Conservation (phyloP, 2,113 vertebrate species). For the Arothron firmamentum region DNA sequence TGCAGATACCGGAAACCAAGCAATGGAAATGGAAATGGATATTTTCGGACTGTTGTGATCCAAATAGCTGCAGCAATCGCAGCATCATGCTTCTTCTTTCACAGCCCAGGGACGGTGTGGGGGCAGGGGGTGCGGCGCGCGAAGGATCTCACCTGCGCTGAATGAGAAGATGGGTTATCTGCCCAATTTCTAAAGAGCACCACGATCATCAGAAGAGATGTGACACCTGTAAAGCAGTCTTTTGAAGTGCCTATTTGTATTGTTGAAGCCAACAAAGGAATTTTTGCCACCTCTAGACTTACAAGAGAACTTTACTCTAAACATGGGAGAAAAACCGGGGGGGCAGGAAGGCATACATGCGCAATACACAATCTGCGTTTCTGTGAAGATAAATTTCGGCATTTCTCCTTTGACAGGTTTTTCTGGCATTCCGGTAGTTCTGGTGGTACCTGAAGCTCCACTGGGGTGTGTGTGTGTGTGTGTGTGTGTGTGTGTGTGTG, state of each 20-base stretch:
- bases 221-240: slow-evolving; percentile 68
- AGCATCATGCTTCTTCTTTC: slow-evolving; percentile 31
- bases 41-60: background rate
- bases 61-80: slow-evolving; percentile 22
- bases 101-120: slow-evolving; percentile 15
- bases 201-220: slow-evolving; percentile 50
- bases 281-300: slow-evolving; percentile 68
- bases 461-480: too few species aligned
- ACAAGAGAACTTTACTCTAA: slow-evolving; percentile 59
- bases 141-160: slow-evolving; percentile 45
- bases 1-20: background rate
- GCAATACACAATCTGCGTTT: slow-evolving; percentile 12
- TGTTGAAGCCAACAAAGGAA: slow-evolving; percentile 71
- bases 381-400: background rate
- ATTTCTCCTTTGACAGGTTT: slow-evolving; percentile 3
- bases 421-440: background rate
- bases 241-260: slow-evolving; percentile 76
- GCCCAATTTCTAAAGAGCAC: slow-evolving; percentile 45
- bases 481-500: too few species aligned
- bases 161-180: slow-evolving; percentile 54
- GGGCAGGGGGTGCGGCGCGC: slow-evolving; percentile 23
- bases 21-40: too few species aligned
- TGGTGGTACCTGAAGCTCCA: slow-evolving; percentile 37
- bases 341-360: slow-evolving; percentile 18
- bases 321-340: slow-evolving; percentile 34